Evolutionary conservation across 2,888 invertebrate species (phyloP).

Genomic region (Himalopsyche tibetana): DNA sequence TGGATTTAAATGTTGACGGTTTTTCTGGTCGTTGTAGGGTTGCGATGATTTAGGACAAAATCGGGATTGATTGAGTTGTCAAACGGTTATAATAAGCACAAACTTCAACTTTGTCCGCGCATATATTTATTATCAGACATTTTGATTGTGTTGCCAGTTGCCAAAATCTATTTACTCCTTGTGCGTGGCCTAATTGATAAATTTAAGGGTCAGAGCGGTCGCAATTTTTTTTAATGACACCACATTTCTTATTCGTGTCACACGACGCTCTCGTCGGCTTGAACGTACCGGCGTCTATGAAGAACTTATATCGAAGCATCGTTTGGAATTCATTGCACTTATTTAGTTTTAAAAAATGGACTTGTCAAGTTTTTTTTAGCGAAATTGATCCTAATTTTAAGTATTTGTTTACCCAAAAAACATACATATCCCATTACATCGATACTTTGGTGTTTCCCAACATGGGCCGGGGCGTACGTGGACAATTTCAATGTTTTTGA

Average conservation of each 20-base stretch:
- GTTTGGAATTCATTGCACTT: too few species aligned
- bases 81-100: background rate
- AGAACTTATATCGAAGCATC: too few species aligned
- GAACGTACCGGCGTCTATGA: too few species aligned
- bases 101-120: constrained; percentile 4
- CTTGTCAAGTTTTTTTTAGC: too few species aligned
- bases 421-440: too few species aligned
- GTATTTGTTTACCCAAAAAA: too few species aligned
- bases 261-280: background rate
- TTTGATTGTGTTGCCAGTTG: constrained; percentile 20
- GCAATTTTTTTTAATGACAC: constrained; percentile 3
- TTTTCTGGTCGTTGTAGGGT: background rate
- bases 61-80: constrained; percentile 26
- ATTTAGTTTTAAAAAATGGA: too few species aligned
- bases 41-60: background rate
- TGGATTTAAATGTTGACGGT: too few species aligned
- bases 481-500: too few species aligned
- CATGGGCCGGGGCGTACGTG: too few species aligned
- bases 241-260: background rate
- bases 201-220: background rate
- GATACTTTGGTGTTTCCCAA: too few species aligned
- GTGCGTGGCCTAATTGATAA: constrained; percentile 4
- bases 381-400: too few species aligned
- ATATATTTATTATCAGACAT: background rate
- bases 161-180: constrained; percentile 23